These are phyloP conservation scores for Rhopalosiphum padi DNA, from an alignment of 1,140 invertebrate genomes.

Conservation along the genomic window DNA sequence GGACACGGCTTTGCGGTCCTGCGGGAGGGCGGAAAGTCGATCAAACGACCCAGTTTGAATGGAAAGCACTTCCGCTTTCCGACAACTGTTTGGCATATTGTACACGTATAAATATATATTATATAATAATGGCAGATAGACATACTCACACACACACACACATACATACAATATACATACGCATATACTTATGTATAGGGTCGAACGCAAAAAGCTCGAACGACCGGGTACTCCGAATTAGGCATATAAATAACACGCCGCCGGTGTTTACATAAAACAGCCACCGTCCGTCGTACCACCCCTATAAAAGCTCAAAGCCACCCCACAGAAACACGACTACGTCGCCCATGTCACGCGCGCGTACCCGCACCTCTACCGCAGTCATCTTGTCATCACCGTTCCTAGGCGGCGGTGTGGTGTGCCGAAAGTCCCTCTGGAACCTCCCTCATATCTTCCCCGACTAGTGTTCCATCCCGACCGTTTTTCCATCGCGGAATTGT, in stretches of 20 bases:
- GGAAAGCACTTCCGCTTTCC: constrained; percentile 48
- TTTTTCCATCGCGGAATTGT: neutral
- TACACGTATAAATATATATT: neutral
- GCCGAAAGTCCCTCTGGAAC: neutral
- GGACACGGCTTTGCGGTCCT: neutral
- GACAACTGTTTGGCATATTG: neutral
- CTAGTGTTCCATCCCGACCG: neutral
- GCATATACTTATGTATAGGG: neutral
- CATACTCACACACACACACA: neutral
- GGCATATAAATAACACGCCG: neutral
- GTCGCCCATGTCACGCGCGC: neutral
- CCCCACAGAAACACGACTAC: neutral
- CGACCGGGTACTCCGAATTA: neutral
- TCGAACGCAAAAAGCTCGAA: neutral
- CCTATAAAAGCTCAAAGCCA: neutral
- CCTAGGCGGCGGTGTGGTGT: neutral
- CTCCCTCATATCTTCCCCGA: neutral
- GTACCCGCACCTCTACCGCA: neutral
- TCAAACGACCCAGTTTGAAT: constrained; percentile 39
- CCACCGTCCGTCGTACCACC: neutral
- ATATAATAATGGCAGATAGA: neutral
- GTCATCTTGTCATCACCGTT: neutral
- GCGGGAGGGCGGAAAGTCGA: constrained; percentile 10
- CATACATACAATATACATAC: neutral
- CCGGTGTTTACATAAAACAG: constrained; percentile 5